These are phyloP conservation scores for Galerucella pusilla DNA, from an alignment of 2,888 invertebrate species.

Conservation along the genomic window DNA sequence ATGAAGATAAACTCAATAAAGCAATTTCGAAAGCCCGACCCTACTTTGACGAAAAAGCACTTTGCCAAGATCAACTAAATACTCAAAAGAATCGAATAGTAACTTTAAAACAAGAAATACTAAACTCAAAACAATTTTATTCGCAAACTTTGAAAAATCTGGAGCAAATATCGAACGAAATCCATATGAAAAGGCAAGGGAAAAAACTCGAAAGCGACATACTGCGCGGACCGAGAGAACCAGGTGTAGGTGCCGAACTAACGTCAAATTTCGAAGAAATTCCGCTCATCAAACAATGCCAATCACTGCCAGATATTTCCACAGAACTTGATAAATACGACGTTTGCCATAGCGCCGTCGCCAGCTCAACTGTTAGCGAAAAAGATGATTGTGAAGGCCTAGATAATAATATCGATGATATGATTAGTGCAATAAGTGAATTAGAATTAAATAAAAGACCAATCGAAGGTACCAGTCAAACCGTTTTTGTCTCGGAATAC, in stretches of 20 bases:
- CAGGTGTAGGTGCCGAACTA: conserved; percentile 74
- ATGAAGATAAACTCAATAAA: conserved; percentile 85
- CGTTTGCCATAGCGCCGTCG: conserved; percentile 67
- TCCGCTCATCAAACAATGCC: conserved; percentile 45
- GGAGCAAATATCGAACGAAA: conserved; percentile 93
- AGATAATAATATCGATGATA: conserved; percentile 72
- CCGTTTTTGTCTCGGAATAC: conserved; percentile 49
- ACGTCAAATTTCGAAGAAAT: conserved; percentile 59
- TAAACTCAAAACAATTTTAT: conserved; percentile 83
- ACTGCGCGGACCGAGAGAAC: conserved; percentile 70
- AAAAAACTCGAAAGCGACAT: conserved; percentile 61
- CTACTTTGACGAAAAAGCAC: conserved; percentile 91
- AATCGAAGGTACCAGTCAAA: conserved; percentile 49
- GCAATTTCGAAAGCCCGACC: conserved; percentile 88
- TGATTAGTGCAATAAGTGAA: conserved; percentile 22
- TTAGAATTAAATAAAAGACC: conserved; percentile 30
- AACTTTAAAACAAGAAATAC: conserved; percentile 82
- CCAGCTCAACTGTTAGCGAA: conserved; percentile 68
- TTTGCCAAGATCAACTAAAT: conserved; percentile 86
- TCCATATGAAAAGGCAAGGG: conserved; percentile 76
- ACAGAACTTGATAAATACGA: conserved; percentile 71
- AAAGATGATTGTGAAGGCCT: conserved; percentile 62
- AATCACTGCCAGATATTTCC: conserved; percentile 66
- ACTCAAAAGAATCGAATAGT: conserved; percentile 88
- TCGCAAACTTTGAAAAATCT: conserved; percentile 83